Percentiles rank a stretch among this genome's conserved stretches.
Conservation (phyloP, 2,888 invertebrate species). For the Penaeus monodon region DNA sequence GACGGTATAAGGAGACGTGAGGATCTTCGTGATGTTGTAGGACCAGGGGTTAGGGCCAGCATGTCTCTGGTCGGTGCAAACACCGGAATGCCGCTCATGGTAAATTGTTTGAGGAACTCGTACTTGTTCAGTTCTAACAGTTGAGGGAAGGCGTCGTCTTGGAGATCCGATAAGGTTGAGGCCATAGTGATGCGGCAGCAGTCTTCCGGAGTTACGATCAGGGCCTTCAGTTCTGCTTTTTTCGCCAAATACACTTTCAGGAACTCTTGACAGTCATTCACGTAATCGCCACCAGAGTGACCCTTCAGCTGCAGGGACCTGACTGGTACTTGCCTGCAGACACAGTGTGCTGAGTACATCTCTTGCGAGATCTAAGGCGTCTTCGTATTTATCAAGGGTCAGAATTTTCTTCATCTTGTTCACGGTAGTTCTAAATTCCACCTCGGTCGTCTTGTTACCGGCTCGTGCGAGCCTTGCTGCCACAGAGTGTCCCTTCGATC, state of each 20-base stretch:
- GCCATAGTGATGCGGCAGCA: no score
- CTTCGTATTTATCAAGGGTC: slow-evolving; percentile 30
- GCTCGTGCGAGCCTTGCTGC: neutral
- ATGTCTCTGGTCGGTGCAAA: no score
- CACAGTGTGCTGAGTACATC: slow-evolving; percentile 47
- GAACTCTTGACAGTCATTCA: slow-evolving; percentile 27
- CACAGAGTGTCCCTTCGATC: neutral
- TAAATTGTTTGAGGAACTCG: no score
- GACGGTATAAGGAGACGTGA: slow-evolving; percentile 35
- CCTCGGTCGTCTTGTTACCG: neutral
- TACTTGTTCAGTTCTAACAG: no score
- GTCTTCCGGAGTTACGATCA: neutral
- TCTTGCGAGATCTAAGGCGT: slow-evolving; percentile 9
- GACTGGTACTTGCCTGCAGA: slow-evolving; percentile 25
- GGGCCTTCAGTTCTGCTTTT: neutral
- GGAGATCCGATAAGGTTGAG: no score
- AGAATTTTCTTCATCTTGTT: slow-evolving; percentile 45
- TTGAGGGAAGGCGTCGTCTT: no score
- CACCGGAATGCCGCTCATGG: no score
- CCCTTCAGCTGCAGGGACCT: slow-evolving; percentile 48
- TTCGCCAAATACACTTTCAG: slow-evolving; percentile 17
- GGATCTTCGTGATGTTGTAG: neutral
- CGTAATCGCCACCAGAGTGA: slow-evolving; percentile 40
- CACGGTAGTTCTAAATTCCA: no score
- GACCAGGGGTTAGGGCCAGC: no score